A percentile compares a stretch with the other conserved stretches of the same genome.
These are phyloP conservation scores for Glaucomys volans DNA, from an alignment of 2,113 vertebrate genomes.

Conservation along the genomic window DNA sequence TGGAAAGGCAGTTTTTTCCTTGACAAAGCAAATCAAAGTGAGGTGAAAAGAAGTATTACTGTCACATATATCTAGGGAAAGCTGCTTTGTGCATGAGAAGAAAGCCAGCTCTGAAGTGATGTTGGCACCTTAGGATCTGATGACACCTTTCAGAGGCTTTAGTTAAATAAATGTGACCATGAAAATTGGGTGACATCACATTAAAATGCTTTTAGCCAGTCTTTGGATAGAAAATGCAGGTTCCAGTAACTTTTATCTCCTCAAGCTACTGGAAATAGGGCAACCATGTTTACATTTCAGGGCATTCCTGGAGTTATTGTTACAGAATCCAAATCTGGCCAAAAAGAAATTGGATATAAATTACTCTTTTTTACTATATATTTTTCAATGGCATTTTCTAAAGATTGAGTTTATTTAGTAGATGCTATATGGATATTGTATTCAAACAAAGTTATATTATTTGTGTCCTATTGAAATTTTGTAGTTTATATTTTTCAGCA, in stretches of 20 bases:
- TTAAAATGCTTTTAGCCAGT: slow-evolving; percentile 12
- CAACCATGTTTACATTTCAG: background rate
- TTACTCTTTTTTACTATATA: background rate
- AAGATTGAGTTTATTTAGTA: background rate
- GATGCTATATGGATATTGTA: background rate
- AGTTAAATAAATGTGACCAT: slow-evolving; percentile 37
- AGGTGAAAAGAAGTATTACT: background rate
- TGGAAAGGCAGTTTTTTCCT: background rate
- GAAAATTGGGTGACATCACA: slow-evolving; percentile 41
- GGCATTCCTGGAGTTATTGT: background rate
- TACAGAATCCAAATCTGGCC: background rate
- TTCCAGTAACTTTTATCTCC: background rate
- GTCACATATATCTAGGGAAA: background rate
- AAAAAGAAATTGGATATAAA: background rate
- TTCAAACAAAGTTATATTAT: background rate
- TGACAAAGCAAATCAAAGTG: slow-evolving; percentile 25
- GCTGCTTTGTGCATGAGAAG: background rate
- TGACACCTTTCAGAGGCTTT: background rate
- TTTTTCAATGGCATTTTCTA: background rate
- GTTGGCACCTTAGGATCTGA: background rate
- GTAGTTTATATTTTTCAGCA: background rate
- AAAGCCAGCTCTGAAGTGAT: background rate
- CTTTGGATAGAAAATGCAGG: background rate
- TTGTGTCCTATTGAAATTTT: background rate
- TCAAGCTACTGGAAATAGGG: background rate